Conservation (phyloP, 2,113 vertebrate genomes). For the Cyprinus carpio region DNA sequence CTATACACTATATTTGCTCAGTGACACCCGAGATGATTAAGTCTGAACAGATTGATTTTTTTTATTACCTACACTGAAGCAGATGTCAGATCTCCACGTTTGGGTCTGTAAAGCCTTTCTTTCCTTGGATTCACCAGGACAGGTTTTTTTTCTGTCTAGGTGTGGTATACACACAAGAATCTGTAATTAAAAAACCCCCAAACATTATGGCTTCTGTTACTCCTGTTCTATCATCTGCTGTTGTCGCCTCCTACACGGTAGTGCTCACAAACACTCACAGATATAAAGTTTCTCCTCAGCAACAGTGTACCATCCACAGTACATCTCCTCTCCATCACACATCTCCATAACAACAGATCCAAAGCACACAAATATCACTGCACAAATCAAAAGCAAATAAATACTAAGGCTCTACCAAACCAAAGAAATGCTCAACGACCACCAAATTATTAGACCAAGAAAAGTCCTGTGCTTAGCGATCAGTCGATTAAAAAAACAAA, state of each 20-base stretch:
- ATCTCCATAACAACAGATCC: too few species aligned
- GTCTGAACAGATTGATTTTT: slow-evolving; percentile 32
- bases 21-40: slow-evolving; percentile 21
- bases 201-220: not conserved
- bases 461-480: too few species aligned
- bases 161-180: slow-evolving; percentile 99
- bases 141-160: slow-evolving; percentile 95
- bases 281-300: slow-evolving; percentile 46
- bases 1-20: not conserved
- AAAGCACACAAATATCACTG: too few species aligned
- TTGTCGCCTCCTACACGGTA: not conserved
- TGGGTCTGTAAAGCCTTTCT: slow-evolving; percentile 96
- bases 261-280: slow-evolving; percentile 25
- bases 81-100: slow-evolving; percentile 91
- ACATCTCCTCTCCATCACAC: not conserved
- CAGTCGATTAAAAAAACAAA: too few species aligned
- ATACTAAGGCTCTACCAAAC: too few species aligned
- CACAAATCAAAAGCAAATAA: slow-evolving; percentile 4
- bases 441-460: too few species aligned
- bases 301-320: slow-evolving; percentile 14
- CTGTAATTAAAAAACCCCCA: slow-evolving; percentile 70
- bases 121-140: slow-evolving; percentile 97
- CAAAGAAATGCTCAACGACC: too few species aligned
- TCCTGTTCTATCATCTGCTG: not conserved
- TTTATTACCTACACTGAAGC: slow-evolving; percentile 57